Conservation (phyloP, 2,888 invertebrate genomes). For the Dicycla oo region DNA sequence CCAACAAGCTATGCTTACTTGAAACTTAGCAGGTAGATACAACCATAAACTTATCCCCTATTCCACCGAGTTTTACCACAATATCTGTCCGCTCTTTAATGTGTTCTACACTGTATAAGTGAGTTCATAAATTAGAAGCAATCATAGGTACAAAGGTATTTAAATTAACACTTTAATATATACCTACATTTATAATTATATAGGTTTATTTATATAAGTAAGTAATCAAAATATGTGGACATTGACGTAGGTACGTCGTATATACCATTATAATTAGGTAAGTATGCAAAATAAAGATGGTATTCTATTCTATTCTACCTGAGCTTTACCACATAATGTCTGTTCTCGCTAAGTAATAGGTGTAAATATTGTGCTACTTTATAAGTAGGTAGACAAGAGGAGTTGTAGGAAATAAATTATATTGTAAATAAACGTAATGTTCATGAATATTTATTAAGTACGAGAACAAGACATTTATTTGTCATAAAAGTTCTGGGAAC, state of each 20-base stretch:
- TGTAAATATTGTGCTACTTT: slow-evolving; percentile 17
- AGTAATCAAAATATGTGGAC: too few relatives aligned
- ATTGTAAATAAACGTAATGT: background rate
- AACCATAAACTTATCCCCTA: slow-evolving; percentile 42
- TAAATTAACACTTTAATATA: background rate
- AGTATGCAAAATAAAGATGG: too few relatives aligned
- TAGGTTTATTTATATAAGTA: too few relatives aligned
- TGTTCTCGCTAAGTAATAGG: background rate
- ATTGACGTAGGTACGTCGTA: too few relatives aligned
- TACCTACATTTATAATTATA: too few relatives aligned
- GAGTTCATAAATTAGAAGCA: background rate
- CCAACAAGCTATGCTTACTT: slow-evolving; percentile 68
- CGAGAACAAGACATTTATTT: slow-evolving; percentile 37
- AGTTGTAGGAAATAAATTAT: slow-evolving; percentile 21
- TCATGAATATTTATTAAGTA: slow-evolving; percentile 48
- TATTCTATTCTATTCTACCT: too few relatives aligned
- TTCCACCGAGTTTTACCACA: slow-evolving; percentile 18
- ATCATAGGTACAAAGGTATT: too few relatives aligned
- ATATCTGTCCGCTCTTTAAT: background rate
- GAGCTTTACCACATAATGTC: too few relatives aligned
- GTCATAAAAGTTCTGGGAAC: slow-evolving; percentile 55
- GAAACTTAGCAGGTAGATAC: slow-evolving; percentile 69
- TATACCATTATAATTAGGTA: too few relatives aligned
- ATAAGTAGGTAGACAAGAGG: background rate
- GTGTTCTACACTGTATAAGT: background rate